Conservation (phyloP, 2,888 invertebrate species). For the Mellilla xanthometata region DNA sequence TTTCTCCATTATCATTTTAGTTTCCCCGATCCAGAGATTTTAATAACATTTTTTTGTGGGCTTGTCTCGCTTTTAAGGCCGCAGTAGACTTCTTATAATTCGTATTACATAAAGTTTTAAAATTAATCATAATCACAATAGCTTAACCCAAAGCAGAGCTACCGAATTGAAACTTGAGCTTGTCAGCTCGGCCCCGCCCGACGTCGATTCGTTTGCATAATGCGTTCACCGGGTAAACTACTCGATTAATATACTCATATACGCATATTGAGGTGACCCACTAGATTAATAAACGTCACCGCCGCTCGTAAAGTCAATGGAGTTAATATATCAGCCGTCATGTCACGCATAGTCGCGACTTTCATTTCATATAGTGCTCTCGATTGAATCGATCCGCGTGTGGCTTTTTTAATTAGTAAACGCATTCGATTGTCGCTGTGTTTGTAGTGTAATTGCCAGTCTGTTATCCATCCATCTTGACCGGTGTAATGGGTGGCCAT, state of each 20-base stretch:
- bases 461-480: conserved; percentile 80
- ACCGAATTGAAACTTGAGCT: conserved; percentile 33
- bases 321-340: conserved; percentile 73
- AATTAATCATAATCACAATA: conserved; percentile 12
- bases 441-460: conserved; percentile 78
- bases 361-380: conserved; percentile 80
- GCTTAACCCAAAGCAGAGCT: conserved; percentile 26
- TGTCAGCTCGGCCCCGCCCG: conserved; percentile 23
- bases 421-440: conserved; percentile 78
- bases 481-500: conserved; percentile 76
- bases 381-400: conserved; percentile 67
- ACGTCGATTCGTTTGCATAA: conserved; percentile 42
- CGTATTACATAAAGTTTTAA: conserved; percentile 3
- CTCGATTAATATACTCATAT: conserved; percentile 57
- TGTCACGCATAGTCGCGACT: conserved; percentile 60
- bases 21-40: conserved; percentile 49
- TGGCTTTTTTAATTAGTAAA: conserved; percentile 79
- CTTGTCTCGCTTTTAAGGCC: neutral
- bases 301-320: conserved; percentile 71
- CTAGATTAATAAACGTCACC: conserved; percentile 74
- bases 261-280: conserved; percentile 55
- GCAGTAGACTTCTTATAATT: neutral
- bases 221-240: conserved; percentile 43
- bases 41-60: conserved; percentile 15
- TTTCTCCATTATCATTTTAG: conserved; percentile 73